Evolutionary conservation across 1,140 invertebrate genomes (phyloP).

Genomic region (Probaryconus sp.): DNA sequence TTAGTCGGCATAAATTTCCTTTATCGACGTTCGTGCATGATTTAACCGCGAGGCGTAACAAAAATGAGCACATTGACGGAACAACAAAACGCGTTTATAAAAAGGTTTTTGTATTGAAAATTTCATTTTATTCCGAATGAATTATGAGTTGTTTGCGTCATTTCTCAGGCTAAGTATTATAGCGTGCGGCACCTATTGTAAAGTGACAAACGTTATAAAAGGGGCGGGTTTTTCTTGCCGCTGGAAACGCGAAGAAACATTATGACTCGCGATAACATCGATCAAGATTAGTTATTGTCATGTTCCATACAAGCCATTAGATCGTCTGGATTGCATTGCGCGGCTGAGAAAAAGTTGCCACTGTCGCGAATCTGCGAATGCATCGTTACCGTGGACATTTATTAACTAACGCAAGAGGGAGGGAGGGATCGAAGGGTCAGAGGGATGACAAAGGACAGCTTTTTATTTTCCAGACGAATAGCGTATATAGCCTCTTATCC

Average conservation of each 20-base stretch:
- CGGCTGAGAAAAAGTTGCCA: neutral
- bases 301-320: neutral
- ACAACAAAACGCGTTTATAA: slow-evolving; percentile 28
- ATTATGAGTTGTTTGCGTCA: slow-evolving; percentile 31
- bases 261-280: slow-evolving; percentile 1
- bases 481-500: slow-evolving; percentile 15
- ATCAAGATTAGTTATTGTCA: slow-evolving; percentile 21
- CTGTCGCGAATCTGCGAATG: too few species aligned
- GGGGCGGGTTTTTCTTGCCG: neutral
- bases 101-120: slow-evolving; percentile 18
- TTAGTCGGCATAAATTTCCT: slow-evolving; percentile 11
- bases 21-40: slow-evolving; percentile 37
- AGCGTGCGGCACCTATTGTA: too few species aligned
- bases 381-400: too few species aligned
- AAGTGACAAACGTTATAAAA: too few species aligned
- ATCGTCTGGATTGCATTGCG: too few species aligned
- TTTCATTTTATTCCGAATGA: slow-evolving; percentile 32
- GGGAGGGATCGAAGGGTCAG: too few species aligned
- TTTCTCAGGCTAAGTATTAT: neutral
- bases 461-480: slow-evolving; percentile 23
- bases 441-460: slow-evolving; percentile 4
- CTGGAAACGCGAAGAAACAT: too few species aligned
- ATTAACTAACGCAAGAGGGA: slow-evolving; percentile 17
- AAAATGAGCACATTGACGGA: slow-evolving; percentile 42
- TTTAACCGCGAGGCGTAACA: slow-evolving; percentile 40